phyloP scores from a whole-genome alignment of 1,140 invertebrate species.

The Ceratitis capitata region DNA sequence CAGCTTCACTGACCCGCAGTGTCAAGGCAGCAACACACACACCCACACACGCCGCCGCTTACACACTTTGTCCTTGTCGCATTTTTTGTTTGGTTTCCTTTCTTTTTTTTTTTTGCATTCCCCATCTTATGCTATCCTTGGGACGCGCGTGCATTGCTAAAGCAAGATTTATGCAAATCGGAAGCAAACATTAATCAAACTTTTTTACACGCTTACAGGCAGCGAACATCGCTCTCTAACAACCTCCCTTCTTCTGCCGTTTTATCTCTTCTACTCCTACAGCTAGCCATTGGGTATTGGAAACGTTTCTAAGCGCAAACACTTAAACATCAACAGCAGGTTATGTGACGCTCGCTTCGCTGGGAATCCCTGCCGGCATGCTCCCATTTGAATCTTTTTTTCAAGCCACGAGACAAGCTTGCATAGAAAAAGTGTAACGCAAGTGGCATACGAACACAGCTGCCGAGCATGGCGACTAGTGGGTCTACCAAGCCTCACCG shows the following conservation, averaged over 20 bases:
- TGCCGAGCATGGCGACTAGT: background rate
- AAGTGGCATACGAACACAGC: background rate
- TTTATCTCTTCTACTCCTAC: background rate
- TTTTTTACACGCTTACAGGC: constrained; percentile 46
- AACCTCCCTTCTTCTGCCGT: background rate
- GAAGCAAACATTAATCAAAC: constrained; percentile 64
- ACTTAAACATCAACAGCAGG: background rate
- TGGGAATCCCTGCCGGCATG: background rate
- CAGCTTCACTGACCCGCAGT: constrained; percentile 3
- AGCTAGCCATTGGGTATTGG: background rate
- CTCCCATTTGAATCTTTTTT: background rate
- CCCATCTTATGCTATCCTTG: background rate
- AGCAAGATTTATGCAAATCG: constrained; percentile 65
- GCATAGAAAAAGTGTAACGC: background rate
- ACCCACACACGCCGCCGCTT: background rate
- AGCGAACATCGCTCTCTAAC: background rate
- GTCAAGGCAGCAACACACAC: background rate
- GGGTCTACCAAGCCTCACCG: background rate
- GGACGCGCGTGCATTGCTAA: constrained; percentile 46
- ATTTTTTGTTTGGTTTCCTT: background rate
- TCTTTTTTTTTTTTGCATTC: background rate
- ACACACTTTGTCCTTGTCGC: background rate
- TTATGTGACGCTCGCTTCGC: background rate
- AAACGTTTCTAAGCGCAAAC: background rate
- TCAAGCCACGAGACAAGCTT: background rate